phyloP scores from a whole-genome alignment of 2,113 vertebrate species.

The Alethe diademata region DNA sequence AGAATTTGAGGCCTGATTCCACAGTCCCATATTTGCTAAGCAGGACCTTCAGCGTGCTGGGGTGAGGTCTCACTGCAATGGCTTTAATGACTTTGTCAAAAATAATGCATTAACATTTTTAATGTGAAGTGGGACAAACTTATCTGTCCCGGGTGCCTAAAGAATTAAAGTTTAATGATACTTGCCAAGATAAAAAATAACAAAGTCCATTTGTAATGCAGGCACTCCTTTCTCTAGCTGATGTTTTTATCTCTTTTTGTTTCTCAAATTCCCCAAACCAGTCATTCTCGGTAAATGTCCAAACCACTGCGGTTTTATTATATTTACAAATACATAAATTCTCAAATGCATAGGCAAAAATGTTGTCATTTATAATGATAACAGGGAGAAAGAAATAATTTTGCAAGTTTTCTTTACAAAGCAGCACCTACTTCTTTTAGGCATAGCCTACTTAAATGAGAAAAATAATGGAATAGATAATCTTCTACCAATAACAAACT shows the following conservation, averaged over 20 bases:
- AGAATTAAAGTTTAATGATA: slow-evolving; percentile 46
- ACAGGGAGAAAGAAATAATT: neutral
- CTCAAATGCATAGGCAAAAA: neutral
- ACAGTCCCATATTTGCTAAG: neutral
- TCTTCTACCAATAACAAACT: neutral
- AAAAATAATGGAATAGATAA: neutral
- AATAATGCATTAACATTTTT: slow-evolving; percentile 5
- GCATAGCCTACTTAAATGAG: neutral
- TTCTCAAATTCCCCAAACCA: slow-evolving; percentile 49
- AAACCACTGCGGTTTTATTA: slow-evolving; percentile 29
- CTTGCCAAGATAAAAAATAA: slow-evolving; percentile 57
- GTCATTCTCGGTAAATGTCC: slow-evolving; percentile 33
- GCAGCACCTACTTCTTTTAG: neutral
- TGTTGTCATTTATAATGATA: neutral
- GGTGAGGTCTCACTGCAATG: neutral
- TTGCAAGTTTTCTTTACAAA: neutral
- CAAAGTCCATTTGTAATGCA: slow-evolving; percentile 53
- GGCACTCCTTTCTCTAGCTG: slow-evolving; percentile 43
- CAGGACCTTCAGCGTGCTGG: neutral
- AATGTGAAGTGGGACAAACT: neutral
- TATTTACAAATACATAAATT: slow-evolving; percentile 51
- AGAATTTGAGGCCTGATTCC: neutral
- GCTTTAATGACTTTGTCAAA: slow-evolving; percentile 30
- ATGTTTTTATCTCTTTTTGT: slow-evolving; percentile 55
- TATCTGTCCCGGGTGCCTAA: neutral